Base-by-base conservation (phyloP, 2,888 invertebrate genomes). In the Reticulitermes lucifugus region DNA sequence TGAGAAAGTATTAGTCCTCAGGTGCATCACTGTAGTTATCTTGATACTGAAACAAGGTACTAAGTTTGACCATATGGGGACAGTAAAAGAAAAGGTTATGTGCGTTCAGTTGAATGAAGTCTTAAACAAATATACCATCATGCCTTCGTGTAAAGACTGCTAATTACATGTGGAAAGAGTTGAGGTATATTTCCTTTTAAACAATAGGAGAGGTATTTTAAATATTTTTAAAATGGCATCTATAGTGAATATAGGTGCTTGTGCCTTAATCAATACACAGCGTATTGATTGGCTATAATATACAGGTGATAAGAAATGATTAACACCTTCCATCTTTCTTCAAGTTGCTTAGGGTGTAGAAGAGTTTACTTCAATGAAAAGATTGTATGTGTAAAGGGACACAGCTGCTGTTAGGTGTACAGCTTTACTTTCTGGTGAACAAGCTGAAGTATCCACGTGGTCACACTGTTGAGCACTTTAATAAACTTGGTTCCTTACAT, bases 161-260 rank as follows among this genome's bases (percentile, higher is more conserved):
- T 18, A 55, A 1, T 55, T 55, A 55, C 55, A 55, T 55, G 55
- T 46, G 12, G n/a, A 29, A 71, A 25, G 71, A 71, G 29, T 35
- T 73, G 73, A 73, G 73, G 41, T 73, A 73, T 73, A 73, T 73
- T 73, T 73, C 35, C 73, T 73, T 41, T 41, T 73, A 41, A 22
- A 73, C 41, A 21, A 25, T 25, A 25, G 12, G 25, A 10, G 65
- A 25, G 60, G 25, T 9, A 18, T 46, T 77, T 77, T 77, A 41
- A 46, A 46, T 81, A n/a, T 14, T 81, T 65, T 81, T 55, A 79
- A 81, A 65, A n/a, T 65, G 46, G 35, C 70, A 81, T 25, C 70
- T 81, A 81, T 81, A 70, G 81, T 35, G 80, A n/a, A 22, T 81
- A 80, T 81, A 81, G 70, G n/a, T 81, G 81, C n/a, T 9, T 81